Conservation (phyloP, 1,140 invertebrate genomes). For the Halictus rubicundus region DNA sequence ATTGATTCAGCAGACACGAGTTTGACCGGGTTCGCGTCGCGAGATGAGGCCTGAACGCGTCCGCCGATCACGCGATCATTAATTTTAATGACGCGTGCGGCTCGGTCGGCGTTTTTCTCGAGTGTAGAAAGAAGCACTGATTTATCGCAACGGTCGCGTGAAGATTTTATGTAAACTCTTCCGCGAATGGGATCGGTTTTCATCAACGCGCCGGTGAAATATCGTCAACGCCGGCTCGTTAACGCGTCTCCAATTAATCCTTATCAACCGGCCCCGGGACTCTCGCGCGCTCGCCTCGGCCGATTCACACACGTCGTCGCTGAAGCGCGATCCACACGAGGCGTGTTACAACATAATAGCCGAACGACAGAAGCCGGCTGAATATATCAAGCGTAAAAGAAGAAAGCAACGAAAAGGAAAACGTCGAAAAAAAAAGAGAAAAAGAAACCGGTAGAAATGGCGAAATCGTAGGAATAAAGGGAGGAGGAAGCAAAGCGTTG, state of each 20-base stretch:
- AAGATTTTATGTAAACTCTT: constrained; percentile 43
- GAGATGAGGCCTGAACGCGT: constrained; percentile 33
- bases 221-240: constrained; percentile 12
- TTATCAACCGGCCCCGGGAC: constrained; percentile 10
- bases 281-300: neutral
- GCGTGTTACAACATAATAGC: neutral
- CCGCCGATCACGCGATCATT: constrained; percentile 47
- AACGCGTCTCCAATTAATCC: constrained; percentile 36
- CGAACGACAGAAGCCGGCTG: neutral
- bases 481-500: neutral
- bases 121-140: constrained; percentile 20
- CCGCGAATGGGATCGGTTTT: constrained; percentile 26
- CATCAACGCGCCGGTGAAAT: constrained; percentile 27
- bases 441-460: neutral
- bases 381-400: neutral
- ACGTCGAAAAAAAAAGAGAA: neutral
- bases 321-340: neutral
- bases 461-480: neutral
- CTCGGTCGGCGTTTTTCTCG: constrained; percentile 24
- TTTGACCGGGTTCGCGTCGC: constrained; percentile 20
- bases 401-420: too few relatives aligned
- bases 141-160: constrained; percentile 30
- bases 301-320: neutral
- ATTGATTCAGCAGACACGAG: constrained; percentile 25
- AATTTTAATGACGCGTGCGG: constrained; percentile 39